Base-by-base conservation (phyloP, 2,888 invertebrate genomes). In the Neuroscelio doddi region DNA sequence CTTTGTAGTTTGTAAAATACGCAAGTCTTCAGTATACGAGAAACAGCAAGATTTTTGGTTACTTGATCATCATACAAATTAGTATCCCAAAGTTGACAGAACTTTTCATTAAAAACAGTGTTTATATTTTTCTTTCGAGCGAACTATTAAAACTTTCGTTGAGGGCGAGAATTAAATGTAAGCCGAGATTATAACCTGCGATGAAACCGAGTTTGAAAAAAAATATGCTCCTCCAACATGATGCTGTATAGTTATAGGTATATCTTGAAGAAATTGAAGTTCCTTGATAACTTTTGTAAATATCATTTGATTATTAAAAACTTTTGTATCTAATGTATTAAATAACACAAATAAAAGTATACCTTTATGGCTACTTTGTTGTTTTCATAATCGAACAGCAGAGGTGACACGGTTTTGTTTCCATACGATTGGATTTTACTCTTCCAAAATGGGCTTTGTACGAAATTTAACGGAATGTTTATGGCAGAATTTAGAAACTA, bases 311-410 rank as follows among this genome's bases (percentile, higher is more conserved):
- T 71, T 51, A 38, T 45, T 53, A 14, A 66, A 49, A 21, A 21
- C 15, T 46, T 56, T 27, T 45, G 61, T 32, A 52, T 70, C 71
- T 5, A 66, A 26, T 3, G 57, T 39, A 49, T 70, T 66, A 14
- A 62, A 70, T 4, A 69, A 34, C 68, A n/a, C n/a, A n/a, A n/a
- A n/a, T n/a, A n/a, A n/a, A n/a, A n/a, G n/a, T n/a, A n/a, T 46
- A 5, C 66, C 70, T 46, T 61, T 58, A 45, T 70, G 72, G 29
- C 56, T 56, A 4, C 68, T 69, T 73, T 73, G 17, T 69, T 71
- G 0, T 45, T 69, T 41, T 74, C 70, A 29, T 59, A 72, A 50
- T 72, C 71, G 36, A 64, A 73, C 8, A 71, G 24, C 27, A 69
- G 63, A 17, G 68, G 15, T 7, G 73, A 69, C 15, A 74, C 36